These are phyloP conservation scores for Xiphorhynchus elegans DNA, from an alignment of 2,113 vertebrate genomes.

Conservation along the genomic window DNA sequence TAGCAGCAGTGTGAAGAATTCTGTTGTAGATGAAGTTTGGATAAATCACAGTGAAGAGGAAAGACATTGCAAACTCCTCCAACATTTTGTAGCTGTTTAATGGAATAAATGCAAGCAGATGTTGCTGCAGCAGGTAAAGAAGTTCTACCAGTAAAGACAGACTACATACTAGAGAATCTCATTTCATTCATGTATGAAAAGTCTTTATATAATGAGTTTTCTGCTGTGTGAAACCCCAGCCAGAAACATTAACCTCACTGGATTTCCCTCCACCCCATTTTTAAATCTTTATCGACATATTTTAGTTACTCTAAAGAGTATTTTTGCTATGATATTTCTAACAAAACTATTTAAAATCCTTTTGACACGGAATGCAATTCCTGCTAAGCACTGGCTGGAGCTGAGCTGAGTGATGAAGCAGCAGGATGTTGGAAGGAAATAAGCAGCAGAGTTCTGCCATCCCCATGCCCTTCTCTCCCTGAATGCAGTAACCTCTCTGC, in stretches of 20 bases:
- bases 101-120: background rate
- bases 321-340: background rate
- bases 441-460: background rate
- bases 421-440: background rate
- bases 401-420: background rate
- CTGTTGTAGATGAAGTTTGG: background rate
- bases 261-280: fast-evolving
- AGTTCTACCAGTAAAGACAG: background rate
- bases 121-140: background rate
- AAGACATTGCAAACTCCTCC: background rate
- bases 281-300: background rate
- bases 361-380: background rate
- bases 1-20: background rate
- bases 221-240: background rate
- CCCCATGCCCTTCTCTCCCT: background rate
- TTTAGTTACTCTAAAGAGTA: background rate
- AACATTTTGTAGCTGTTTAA: background rate
- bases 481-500: background rate
- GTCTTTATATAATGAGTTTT: background rate
- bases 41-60: background rate
- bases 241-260: background rate
- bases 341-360: background rate
- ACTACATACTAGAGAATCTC: background rate
- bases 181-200: background rate
- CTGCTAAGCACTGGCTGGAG: background rate